These are phyloP conservation scores for Girardinichthys multiradiatus DNA, from an alignment of 2,113 vertebrate genomes.

Conservation along the genomic window DNA sequence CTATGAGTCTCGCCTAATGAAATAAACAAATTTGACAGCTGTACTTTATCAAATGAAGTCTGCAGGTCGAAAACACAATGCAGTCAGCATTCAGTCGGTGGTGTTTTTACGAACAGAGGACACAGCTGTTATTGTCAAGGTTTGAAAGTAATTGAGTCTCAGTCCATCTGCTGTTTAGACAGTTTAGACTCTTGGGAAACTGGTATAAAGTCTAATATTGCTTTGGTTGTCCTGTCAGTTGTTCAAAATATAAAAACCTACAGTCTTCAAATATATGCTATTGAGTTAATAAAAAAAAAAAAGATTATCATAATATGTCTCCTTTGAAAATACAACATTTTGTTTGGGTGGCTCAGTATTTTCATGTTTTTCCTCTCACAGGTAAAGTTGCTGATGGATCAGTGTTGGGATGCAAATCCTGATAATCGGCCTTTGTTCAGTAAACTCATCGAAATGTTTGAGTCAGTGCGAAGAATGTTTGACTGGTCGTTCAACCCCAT, in stretches of 20 bases:
- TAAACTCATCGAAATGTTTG: conserved; percentile 80
- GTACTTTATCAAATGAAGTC: too few relatives aligned
- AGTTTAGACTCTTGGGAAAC: too few relatives aligned
- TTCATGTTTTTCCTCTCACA: conserved; percentile 24
- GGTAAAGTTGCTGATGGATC: conserved; percentile 82
- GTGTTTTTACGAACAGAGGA: too few relatives aligned
- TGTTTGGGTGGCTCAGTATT: background rate
- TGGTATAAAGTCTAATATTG: too few relatives aligned
- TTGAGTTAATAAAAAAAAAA: background rate
- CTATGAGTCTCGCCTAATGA: background rate
- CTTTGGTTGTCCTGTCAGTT: too few relatives aligned
- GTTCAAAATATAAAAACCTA: too few relatives aligned
- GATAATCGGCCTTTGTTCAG: conserved; percentile 82
- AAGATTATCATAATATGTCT: background rate
- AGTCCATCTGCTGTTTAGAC: too few relatives aligned
- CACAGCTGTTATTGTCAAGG: too few relatives aligned
- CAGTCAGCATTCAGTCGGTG: too few relatives aligned
- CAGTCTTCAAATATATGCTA: background rate
- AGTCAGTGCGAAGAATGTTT: conserved; percentile 56
- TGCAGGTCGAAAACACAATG: too few relatives aligned
- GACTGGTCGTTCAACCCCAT: conserved; percentile 62
- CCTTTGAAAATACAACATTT: background rate
- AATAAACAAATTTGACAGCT: too few relatives aligned
- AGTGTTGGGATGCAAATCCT: conserved; percentile 86
- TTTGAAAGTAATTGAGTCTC: too few relatives aligned